Base-by-base conservation (phyloP, 2,888 invertebrate genomes). In the Xanthia togata region DNA sequence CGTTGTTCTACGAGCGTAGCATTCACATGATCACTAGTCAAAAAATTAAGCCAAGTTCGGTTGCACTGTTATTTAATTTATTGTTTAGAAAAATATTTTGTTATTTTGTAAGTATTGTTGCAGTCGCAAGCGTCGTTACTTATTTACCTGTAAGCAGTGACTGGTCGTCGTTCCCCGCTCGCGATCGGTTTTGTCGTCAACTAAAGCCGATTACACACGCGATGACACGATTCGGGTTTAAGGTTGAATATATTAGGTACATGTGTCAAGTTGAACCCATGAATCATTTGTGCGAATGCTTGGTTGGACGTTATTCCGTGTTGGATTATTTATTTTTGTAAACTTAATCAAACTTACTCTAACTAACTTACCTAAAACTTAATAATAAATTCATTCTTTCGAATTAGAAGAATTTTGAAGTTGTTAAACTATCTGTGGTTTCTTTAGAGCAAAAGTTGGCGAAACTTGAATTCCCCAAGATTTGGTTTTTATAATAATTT, bases 111-210 rank as follows among this genome's bases (percentile, higher is more conserved):
- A 82, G 65, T 82, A 81, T 76, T 62, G 63, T 68, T 82, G 68
- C 63, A 76, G 73, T 76, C 76, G 73, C 78, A 71, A 81, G 83
- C 93, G 93, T 93, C 90, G 83, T 88, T 76, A 81, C 90, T 88
- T 83, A 86, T 90, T 89, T 89, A 88, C 86, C 84, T 85, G 86
- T 89, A 82, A 88, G 86, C 87, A 86, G 90, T 90, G 92, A 96
- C 95, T 96, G 95, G 89, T 89, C 82, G 87, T 81, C 83, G 90
- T 83, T 87, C 89, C 86, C 78, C 86, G 82, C 82, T 84, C 79
- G 88, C 91, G 83, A 85, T 86, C 86, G 88, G 91, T 94, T 94
- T 94, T 95, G 95, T 94, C 93, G 88, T 91, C 84, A 85, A 82
- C 87, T 90, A 91, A 94, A 87, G 94, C 87, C 72, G 76, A 81